phyloP scores from a whole-genome alignment of 1,140 invertebrate genomes.

The Neocloeon triangulifer region DNA sequence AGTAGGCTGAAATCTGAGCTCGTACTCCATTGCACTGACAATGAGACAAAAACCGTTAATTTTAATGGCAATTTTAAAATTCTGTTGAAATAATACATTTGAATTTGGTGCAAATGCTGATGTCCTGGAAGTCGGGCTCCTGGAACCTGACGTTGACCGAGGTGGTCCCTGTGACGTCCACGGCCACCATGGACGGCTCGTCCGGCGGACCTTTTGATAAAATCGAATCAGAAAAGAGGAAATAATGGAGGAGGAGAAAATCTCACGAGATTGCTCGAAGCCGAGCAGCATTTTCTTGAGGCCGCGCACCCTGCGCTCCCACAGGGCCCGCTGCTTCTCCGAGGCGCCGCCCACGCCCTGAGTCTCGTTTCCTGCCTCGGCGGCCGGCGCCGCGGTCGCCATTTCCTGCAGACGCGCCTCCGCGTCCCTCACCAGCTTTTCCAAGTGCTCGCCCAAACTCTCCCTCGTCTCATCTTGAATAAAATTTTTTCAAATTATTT shows the following conservation, averaged over 20 bases:
- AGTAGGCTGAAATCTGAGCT: slow-evolving; percentile 55
- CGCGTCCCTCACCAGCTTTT: slow-evolving; percentile 52
- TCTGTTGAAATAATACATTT: too few relatives aligned
- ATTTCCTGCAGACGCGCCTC: slow-evolving; percentile 51
- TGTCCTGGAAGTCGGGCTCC: slow-evolving; percentile 37
- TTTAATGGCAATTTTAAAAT: too few relatives aligned
- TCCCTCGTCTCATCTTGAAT: slow-evolving; percentile 43
- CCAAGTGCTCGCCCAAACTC: slow-evolving; percentile 43
- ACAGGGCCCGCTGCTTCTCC: slow-evolving; percentile 66
- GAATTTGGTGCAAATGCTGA: slow-evolving; percentile 68
- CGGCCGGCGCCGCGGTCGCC: slow-evolving; percentile 15
- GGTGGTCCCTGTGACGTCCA: slow-evolving; percentile 62
- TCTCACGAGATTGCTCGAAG: slow-evolving; percentile 41
- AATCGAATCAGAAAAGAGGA: too few relatives aligned
- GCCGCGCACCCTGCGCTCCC: slow-evolving; percentile 63
- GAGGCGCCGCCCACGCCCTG: slow-evolving; percentile 34
- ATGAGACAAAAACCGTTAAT: too few relatives aligned
- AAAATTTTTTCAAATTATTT: too few relatives aligned
- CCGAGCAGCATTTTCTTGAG: slow-evolving; percentile 48
- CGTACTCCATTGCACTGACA: slow-evolving; percentile 52
- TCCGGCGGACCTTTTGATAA: slow-evolving; percentile 63
- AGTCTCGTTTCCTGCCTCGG: slow-evolving; percentile 21
- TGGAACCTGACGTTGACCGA: slow-evolving; percentile 49
- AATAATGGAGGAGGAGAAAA: too few relatives aligned
- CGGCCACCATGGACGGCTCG: slow-evolving; percentile 43